Evolutionary conservation across 2,888 invertebrate genomes (phyloP).

Genomic region (Apomyelois bistriatella): DNA sequence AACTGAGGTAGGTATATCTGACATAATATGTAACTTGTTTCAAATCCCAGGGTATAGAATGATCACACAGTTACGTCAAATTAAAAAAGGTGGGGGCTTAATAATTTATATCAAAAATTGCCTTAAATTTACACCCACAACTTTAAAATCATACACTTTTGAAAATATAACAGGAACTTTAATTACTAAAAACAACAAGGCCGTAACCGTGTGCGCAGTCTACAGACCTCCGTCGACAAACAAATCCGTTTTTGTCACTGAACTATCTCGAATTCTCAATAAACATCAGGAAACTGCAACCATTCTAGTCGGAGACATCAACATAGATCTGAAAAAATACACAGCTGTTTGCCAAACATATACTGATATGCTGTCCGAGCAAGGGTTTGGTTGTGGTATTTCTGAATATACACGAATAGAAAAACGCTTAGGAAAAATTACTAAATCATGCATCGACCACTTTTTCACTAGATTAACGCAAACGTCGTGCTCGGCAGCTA

Average conservation of each 20-base stretch:
- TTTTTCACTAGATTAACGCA: slow-evolving; percentile 14
- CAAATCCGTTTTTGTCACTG: not conserved
- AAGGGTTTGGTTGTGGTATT: slow-evolving; percentile 20
- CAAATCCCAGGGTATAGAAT: too few relatives aligned
- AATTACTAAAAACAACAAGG: slow-evolving; percentile 6
- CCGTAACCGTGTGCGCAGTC: not conserved
- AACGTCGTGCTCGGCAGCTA: slow-evolving; percentile 15
- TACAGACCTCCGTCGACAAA: not conserved
- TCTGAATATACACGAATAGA: slow-evolving; percentile 20
- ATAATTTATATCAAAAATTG: not conserved
- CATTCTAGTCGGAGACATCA: too few relatives aligned
- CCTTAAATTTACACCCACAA: slow-evolving; percentile 14
- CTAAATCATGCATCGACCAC: slow-evolving; percentile 18
- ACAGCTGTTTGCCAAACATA: too few relatives aligned
- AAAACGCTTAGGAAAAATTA: slow-evolving; percentile 7
- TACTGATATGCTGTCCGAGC: slow-evolving; percentile 13
- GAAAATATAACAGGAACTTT: slow-evolving; percentile 19
- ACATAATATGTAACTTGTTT: too few relatives aligned
- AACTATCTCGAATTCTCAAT: not conserved
- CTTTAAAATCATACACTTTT: slow-evolving; percentile 14
- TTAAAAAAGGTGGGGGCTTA: not conserved
- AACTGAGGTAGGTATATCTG: too few relatives aligned
- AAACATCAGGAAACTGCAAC: too few relatives aligned
- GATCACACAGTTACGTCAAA: too few relatives aligned
- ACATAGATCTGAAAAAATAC: too few relatives aligned